Evolutionary conservation across 2,797 vertebrate species (phyloP), one percentile per base, ranked within the genome.

Genomic region (Chaetophractus vellerosus): DNA sequence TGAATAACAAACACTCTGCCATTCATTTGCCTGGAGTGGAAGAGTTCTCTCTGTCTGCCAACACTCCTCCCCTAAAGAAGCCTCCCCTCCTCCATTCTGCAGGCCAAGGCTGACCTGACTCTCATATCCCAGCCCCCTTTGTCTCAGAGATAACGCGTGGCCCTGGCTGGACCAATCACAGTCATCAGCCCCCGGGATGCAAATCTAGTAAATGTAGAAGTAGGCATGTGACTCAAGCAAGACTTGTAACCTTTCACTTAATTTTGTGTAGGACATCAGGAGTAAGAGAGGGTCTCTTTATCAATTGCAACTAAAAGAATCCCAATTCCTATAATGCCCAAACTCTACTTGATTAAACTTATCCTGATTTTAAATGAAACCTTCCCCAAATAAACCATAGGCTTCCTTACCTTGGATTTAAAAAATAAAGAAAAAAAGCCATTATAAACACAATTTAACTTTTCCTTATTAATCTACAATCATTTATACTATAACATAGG

Each of bases 1-100:
- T 94, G 97, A 96, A 97, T 96, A 97, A 96, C 96, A 97, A 97
- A 79, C 95, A 96, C 96, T 89, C 79, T 36, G 82, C 95, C 96
- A 95, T 96, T 97, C 97, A 94, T 45, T 87, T 75, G 93, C 83
- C 92, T 90, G 80, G 83, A 97, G 87, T 94, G 92, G 84, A 96
- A 95, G 90, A 63, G 78, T 76, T 21, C 84, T 48, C 80, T 76
- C 92, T 72, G 93, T 48, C 90, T 82, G 97, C 96, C 97, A 96
- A 87, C 82, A 57, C 33, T 31, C 93, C 80, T 82, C 90, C 83
- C 59, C 87, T 33, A 5, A 5, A 75, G 14, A 18, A 2, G 4
- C 24, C 14, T 16, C 88, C 63, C 95, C 88, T 85, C 93, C 92
- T 75, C 93, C 94, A 81, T 50, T 24, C 79, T 10, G 38, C 31